phyloP scores from a whole-genome alignment of 2,113 vertebrate genomes.

The Rhineura floridana region DNA sequence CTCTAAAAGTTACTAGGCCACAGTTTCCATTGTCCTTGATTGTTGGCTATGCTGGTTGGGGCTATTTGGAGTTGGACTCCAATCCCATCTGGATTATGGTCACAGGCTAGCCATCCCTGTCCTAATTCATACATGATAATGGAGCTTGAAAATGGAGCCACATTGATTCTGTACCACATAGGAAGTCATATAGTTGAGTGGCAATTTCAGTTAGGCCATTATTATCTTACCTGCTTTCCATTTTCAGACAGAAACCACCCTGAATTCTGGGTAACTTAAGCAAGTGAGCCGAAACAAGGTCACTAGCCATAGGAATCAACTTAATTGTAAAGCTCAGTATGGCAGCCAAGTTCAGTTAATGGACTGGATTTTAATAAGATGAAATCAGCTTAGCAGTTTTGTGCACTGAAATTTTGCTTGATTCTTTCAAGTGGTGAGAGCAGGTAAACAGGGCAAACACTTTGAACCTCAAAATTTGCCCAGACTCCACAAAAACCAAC shows the following conservation, averaged over 20 bases:
- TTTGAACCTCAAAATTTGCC: background rate
- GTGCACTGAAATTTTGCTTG: background rate
- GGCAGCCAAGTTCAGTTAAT: no score
- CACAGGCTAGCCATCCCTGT: background rate
- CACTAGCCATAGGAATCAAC: background rate
- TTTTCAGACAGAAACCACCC: background rate
- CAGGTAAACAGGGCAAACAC: background rate
- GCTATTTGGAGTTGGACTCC: background rate
- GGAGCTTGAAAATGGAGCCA: background rate
- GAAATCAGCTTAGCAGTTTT: background rate
- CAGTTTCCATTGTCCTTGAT: no score
- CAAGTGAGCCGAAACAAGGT: background rate
- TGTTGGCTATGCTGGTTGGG: background rate
- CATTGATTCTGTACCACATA: background rate
- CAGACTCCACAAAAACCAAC: background rate
- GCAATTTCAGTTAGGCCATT: background rate
- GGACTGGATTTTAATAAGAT: background rate
- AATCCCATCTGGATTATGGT: no score
- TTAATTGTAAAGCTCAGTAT: background rate
- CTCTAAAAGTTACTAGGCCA: no score
- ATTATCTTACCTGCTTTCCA: background rate
- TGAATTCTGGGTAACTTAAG: background rate
- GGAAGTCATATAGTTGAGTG: background rate
- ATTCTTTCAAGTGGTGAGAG: background rate
- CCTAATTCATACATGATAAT: background rate